Evolutionary conservation across 2,113 vertebrate species (phyloP), one percentile per base, ranked within the genome.

Genomic region (Martes martes): DNA sequence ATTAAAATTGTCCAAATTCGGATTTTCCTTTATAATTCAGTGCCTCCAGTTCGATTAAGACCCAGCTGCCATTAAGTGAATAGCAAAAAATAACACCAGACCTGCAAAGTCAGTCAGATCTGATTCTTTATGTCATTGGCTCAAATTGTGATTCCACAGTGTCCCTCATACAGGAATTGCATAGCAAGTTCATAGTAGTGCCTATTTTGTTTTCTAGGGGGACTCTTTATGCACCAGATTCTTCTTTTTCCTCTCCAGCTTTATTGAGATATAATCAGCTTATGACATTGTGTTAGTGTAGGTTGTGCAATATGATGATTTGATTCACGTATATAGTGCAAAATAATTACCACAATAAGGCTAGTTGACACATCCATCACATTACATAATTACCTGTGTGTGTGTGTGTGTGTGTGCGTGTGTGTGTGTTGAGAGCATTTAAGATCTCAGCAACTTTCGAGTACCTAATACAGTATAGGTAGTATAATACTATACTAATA

Each of bases 1-100:
- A 87, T 55, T 79, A 57, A 86, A 87, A 86, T 69, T 95, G 59
- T 93, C 92, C 24, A 86, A 71, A 83, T 50, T 92, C 26, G 39
- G 59, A 31, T 87, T 86, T 90, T 67, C n/a, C 86, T 92, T 76
- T 88, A 7, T 45, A 74, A 95, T 24, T 65, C 33, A 42, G 24
- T 2, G 19, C 65, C 8, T 85, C 16, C 74, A 47, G n/a, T 89
- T 85, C 7, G 26, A 0, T 67, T 28, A 45, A 65, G 71, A 94
- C 8, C 57, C 59, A 65, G 45, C 67, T 91, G 11, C 73, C 26
- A 18, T 4, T 88, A 74, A 16, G 19, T 79, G 24, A 73, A 39
- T 69, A 45, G 45, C 11, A 47, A 31, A 79, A 47, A 94, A 78
- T 15, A 69, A 47, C 14, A 45, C 19, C 16, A 79, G 71, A 42